Evolutionary conservation across 2,888 invertebrate genomes (phyloP).

Genomic region (Torymus aiolomorphi): DNA sequence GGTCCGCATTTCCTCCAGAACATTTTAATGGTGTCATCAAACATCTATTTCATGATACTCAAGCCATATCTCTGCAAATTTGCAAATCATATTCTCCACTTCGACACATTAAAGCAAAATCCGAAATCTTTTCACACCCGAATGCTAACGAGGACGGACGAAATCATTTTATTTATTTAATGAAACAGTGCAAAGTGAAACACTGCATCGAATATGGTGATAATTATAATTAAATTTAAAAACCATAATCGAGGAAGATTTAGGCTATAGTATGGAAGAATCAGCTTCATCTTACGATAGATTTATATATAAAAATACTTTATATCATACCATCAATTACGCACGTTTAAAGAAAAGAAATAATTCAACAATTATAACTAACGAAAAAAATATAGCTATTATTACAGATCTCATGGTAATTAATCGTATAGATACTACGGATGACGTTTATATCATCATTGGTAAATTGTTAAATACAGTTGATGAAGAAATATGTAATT

Average conservation of each 20-base stretch:
- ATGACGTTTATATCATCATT: background rate
- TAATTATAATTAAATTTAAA: background rate
- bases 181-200: no score
- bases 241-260: background rate
- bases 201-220: background rate
- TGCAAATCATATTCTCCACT: background rate
- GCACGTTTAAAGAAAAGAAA: background rate
- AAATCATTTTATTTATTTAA: constrained; percentile 7
- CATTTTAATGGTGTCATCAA: no score
- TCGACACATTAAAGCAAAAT: background rate
- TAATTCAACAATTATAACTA: background rate
- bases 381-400: background rate
- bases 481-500: background rate
- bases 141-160: background rate
- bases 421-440: background rate
- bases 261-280: background rate
- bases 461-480: background rate
- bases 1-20: no score
- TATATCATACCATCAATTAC: no score
- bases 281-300: background rate
- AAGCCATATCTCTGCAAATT: constrained; percentile 14
- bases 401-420: background rate
- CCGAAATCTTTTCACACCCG: background rate
- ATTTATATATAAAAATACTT: constrained; percentile 12
- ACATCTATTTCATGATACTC: background rate